Evolutionary conservation across 35 echinoderm and acorn worm species (phyloP).

Genomic region (Apostichopus japonicus): DNA sequence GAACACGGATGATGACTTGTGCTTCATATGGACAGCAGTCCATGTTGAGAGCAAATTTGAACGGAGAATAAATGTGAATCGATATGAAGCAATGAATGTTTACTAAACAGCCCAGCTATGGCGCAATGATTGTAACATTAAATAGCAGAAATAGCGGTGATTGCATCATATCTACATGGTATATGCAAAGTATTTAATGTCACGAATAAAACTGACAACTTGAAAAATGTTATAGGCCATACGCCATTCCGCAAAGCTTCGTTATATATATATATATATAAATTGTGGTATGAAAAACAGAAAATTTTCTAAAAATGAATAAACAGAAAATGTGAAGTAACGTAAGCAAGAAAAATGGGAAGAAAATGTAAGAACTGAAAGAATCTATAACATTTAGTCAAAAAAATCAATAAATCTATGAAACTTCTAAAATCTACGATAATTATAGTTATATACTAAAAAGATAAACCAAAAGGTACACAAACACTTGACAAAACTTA

Average conservation of each 20-base stretch:
- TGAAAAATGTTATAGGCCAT: neutral
- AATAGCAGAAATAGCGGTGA: neutral
- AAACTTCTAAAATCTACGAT: neutral
- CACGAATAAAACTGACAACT: neutral
- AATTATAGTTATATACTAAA: slow-evolving; percentile 9
- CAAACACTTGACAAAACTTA: slow-evolving; percentile 24
- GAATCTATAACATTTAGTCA: neutral
- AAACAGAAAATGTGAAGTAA: neutral
- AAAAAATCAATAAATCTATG: neutral
- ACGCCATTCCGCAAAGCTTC: neutral
- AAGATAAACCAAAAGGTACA: slow-evolving; percentile 10
- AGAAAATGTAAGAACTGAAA: neutral
- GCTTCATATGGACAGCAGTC: too few relatives aligned
- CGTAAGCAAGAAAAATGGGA: neutral
- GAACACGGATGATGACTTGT: neutral
- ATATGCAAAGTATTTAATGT: neutral
- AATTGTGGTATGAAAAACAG: neutral
- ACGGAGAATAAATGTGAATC: neutral
- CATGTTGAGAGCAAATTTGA: too few relatives aligned
- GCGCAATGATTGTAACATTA: neutral
- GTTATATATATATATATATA: neutral
- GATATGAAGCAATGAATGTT: slow-evolving; percentile 13
- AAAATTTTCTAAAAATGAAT: neutral
- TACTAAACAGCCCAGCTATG: neutral
- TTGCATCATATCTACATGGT: neutral